These are phyloP conservation scores for Nephila pilipes DNA, from an alignment of 1,140 invertebrate genomes.

Conservation along the genomic window DNA sequence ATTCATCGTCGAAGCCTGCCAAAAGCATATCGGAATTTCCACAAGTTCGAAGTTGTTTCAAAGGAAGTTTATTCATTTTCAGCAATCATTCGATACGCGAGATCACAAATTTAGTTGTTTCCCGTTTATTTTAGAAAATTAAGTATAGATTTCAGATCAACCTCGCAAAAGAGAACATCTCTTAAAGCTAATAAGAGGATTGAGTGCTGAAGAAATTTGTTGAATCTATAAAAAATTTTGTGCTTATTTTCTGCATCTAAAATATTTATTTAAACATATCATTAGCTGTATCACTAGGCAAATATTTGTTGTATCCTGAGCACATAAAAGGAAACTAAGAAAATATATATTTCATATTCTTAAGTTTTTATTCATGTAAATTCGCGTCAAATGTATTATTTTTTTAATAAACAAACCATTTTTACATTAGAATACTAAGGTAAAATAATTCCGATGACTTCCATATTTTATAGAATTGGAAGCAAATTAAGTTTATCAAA, in stretches of 20 bases:
- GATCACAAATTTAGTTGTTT: slow-evolving; percentile 28
- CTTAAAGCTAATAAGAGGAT: neutral
- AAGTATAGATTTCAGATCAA: slow-evolving; percentile 38
- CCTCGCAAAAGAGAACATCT: neutral
- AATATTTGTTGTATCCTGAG: too few species aligned
- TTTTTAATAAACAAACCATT: too few species aligned
- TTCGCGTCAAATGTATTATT: too few species aligned
- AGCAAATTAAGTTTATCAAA: too few species aligned
- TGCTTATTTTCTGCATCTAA: neutral
- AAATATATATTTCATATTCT: too few species aligned
- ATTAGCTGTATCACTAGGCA: too few species aligned
- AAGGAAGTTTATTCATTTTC: slow-evolving; percentile 14
- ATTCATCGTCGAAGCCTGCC: slow-evolving; percentile 1
- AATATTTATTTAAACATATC: neutral
- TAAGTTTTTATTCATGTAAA: too few species aligned
- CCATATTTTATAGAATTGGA: too few species aligned
- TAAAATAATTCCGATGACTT: too few species aligned
- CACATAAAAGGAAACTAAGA: too few species aligned
- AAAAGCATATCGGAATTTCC: slow-evolving; percentile 15
- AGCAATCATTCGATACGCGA: neutral
- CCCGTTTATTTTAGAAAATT: neutral
- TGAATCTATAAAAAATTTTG: neutral
- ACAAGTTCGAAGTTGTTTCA: neutral
- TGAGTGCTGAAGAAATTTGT: neutral
- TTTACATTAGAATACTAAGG: too few species aligned